Evolutionary conservation across 2,797 vertebrate species (phyloP), one percentile per base, ranked within the genome.

Genomic region (Sciurus carolinensis): DNA sequence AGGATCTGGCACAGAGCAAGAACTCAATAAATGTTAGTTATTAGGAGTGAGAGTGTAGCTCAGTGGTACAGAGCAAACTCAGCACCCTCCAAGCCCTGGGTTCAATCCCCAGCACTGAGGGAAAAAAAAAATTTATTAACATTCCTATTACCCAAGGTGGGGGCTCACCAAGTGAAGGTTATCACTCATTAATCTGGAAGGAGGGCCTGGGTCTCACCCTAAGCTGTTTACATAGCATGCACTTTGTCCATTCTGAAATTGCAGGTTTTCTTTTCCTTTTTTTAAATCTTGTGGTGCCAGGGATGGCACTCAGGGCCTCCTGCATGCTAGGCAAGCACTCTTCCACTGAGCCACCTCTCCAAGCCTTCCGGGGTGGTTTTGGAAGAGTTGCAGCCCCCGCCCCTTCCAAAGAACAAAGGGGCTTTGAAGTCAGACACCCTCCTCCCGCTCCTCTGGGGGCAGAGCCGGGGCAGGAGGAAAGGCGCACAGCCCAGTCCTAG

Each of bases 351-450:
- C 57, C 57, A 59, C 57, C 3, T 59, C 57, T 26, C 24, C 57
- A 59, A 59, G 54, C 54, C 18, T 22, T 12, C 75, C 36, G 52
- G 89, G 33, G 33, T n/a, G 50, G 39, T 30, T 85, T 20, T 18
- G 50, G 36, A n/a, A 62, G 47, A 69, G 10, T 1, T 47, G 71
- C 57, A 69, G 71, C 62, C 80, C 18, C 93, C 4, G 62, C 50
- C 81, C 80, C 39, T 82, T 92, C 44, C 77, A 28, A 24, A 67
- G 57, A 94, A 80, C 83, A 67, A 81, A 85, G 90, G 10, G 28
- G 44, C 50, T 47, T 30, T 8, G n/a, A 36, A 64, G 66, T 52
- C 47, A 18, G 4, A 69, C 26, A 30, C 18, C 76, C 36, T 42
- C 57, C 59, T 26, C 39, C 85, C 33, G 54, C n/a, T 42, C 50